Conservation (phyloP, 2,888 invertebrate species). For the Drosophila lacicola region DNA sequence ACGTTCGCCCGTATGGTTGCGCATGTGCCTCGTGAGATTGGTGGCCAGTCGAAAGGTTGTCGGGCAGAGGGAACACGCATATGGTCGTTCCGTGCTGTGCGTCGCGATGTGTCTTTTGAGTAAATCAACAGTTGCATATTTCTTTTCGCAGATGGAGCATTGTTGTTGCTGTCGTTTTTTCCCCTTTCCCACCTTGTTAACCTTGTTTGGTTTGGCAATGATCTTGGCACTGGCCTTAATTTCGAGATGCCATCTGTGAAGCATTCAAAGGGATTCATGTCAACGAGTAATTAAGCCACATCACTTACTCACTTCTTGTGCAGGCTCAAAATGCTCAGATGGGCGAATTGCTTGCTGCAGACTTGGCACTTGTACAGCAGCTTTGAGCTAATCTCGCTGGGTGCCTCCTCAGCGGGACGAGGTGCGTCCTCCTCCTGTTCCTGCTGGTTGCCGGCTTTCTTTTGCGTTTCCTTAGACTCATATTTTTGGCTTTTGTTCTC, state of each 20-base stretch:
- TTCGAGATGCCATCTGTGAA: conserved; percentile 27
- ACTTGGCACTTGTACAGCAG: conserved; percentile 11
- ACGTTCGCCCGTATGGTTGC: conserved; percentile 37
- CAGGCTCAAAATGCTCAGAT: conserved; percentile 23
- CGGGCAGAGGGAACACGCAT: conserved; percentile 10
- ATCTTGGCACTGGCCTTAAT: background rate
- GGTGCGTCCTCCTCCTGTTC: background rate
- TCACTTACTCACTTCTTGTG: conserved; percentile 31
- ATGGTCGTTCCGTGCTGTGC: conserved; percentile 10
- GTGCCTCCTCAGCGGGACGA: background rate
- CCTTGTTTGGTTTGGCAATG: background rate
- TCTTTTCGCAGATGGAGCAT: conserved; percentile 8
- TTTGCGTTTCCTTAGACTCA: no score
- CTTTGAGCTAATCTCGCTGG: background rate
- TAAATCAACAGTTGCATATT: background rate
- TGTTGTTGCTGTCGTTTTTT: background rate
- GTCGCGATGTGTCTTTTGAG: conserved; percentile 6
- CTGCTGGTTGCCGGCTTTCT: background rate
- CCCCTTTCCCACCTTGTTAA: background rate
- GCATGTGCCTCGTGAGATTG: conserved; percentile 21
- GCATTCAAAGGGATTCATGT: background rate
- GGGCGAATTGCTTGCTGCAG: conserved; percentile 25
- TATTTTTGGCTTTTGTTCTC: no score
- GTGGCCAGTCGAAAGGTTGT: background rate
- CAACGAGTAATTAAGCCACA: background rate